Base-by-base conservation (phyloP, 2,113 vertebrate species). In the Apus apus region DNA sequence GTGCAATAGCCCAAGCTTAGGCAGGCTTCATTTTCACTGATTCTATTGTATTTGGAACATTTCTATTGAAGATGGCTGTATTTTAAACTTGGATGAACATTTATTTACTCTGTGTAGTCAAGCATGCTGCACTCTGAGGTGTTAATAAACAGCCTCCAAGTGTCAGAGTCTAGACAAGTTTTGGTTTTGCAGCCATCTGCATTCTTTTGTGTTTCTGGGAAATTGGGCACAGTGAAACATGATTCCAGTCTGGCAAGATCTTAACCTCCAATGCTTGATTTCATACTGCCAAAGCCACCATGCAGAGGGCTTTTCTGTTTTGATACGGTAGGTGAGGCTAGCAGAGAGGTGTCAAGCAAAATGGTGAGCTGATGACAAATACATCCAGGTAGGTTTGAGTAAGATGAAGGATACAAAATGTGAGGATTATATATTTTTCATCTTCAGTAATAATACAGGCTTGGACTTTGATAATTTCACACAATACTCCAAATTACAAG, bases 401-500 rank as follows among this genome's bases (percentile, higher is more conserved):
- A 71, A 74, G 36, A 5, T 15, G 11, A 53, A 48, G 15, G 57
- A 10, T 5, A 45, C 6, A 73, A 94, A 57, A 56, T 26, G 1
- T 34, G 77, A 61, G 19, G 13, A 36, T 81, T 78, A 38, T 4
- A 0, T 29, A 10, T 9, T 43, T 86, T 85, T 82, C 36, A 57
- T 0, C 11, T 86, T 68, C 29, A 23, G 6, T 48, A 57, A 46
- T 30, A 70, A 61, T 8, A 21, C 1, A 3, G 0, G 0, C 29
- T 38, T 71, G 32, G n/a, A 4, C 34, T 91, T 73, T 62, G 30
- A 15, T 81, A 57, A 53, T 48, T 74, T 73, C 72, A 61, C 38
- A 7, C 9, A 13, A 34, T 29, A 68, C 3, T 15, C 17, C 17
- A 80, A 80, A 77, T 9, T 5, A 56, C 54, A 83, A 46, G 11